phyloP scores from a whole-genome alignment of 2,888 invertebrate species.

The Uropetala carovei region DNA sequence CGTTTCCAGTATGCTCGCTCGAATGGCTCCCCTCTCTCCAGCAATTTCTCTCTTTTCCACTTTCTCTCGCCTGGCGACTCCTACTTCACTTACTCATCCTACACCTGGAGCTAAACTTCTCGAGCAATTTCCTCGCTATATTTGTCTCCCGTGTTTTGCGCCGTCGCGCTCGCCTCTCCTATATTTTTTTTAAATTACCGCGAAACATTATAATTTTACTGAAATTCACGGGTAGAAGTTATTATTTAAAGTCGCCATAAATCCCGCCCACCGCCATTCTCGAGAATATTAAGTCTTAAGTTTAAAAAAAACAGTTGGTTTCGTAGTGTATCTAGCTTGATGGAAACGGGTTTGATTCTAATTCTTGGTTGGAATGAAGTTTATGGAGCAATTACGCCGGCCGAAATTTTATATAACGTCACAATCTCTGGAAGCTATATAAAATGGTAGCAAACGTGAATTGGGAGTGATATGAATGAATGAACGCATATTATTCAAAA shows the following conservation, averaged over 20 bases:
- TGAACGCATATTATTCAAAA: no score
- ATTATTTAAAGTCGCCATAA: neutral
- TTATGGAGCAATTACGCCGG: no score
- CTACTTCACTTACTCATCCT: neutral
- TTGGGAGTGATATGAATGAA: no score
- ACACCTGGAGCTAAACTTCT: neutral
- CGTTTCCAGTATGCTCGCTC: no score
- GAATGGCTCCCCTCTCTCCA: neutral
- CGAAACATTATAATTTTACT: conserved; percentile 15
- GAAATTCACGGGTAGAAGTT: neutral
- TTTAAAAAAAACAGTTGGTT: neutral
- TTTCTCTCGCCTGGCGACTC: no score
- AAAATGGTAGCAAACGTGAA: no score
- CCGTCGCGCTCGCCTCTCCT: neutral
- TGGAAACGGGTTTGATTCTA: no score
- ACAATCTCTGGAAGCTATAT: no score
- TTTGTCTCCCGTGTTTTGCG: neutral
- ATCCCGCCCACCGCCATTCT: neutral
- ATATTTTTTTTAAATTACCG: neutral
- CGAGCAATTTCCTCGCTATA: neutral
- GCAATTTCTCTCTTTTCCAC: neutral
- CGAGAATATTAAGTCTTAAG: neutral
- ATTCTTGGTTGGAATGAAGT: no score
- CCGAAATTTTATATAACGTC: no score
- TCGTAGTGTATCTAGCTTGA: no score